A percentile compares a stretch with the other conserved stretches of the same genome.
phyloP scores from a whole-genome alignment of 2,113 vertebrate species.

The Neolamprologus cancellatus region DNA sequence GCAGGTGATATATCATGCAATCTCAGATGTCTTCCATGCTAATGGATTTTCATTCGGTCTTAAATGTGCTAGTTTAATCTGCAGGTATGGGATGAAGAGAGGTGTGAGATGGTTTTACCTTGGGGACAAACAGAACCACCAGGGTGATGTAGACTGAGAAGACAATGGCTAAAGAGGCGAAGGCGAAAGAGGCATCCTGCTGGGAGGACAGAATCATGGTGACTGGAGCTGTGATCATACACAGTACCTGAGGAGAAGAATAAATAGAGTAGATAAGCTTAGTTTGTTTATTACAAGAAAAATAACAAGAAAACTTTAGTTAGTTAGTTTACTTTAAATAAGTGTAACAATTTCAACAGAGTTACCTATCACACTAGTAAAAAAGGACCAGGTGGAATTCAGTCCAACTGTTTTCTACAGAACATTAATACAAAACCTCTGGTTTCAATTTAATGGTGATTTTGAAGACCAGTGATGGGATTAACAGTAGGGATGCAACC shows the following conservation, averaged over 20 bases:
- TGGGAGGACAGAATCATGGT: conserved; percentile 95
- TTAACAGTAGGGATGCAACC: not conserved
- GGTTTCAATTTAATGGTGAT: not conserved
- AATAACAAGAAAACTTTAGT: not conserved
- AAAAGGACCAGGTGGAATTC: not conserved
- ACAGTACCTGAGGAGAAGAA: conserved; percentile 76
- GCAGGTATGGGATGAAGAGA: not conserved
- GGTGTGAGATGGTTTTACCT: conserved; percentile 65
- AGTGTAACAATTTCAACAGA: not conserved
- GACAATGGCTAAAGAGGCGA: conserved; percentile 85
- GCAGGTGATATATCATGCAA: not conserved
- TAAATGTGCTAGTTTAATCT: not conserved
- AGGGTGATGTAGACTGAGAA: conserved; percentile 96
- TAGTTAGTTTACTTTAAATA: not conserved
- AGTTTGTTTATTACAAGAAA: not conserved
- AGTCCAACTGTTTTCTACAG: not conserved
- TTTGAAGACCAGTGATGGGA: not conserved
- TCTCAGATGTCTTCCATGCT: not conserved
- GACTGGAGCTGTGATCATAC: conserved; percentile 92
- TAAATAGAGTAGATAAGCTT: not conserved
- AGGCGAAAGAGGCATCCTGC: conserved; percentile 92
- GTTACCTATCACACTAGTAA: not conserved
- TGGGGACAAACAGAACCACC: conserved; percentile 92
- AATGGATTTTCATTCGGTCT: not conserved
- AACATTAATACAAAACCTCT: not conserved